A percentile compares a stretch with the other conserved stretches of the same genome.
Evolutionary conservation across 2,797 vertebrate genomes (phyloP).

Genomic region (Gorsachius magnificus): DNA sequence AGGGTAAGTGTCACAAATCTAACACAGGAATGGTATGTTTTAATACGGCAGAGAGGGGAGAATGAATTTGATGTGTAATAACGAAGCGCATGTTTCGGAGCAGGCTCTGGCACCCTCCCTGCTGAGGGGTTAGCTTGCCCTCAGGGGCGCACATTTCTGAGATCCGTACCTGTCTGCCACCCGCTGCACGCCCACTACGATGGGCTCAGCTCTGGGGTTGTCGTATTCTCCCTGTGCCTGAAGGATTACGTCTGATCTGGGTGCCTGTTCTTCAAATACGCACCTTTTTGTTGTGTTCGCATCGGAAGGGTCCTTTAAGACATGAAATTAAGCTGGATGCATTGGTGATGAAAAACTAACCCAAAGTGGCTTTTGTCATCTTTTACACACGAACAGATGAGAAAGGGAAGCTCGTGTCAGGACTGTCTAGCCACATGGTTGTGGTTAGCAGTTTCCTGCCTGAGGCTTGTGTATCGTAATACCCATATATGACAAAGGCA

Average conservation of each 20-base stretch:
- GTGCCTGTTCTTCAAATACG: not conserved
- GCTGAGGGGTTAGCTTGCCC: too few relatives aligned
- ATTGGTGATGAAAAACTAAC: not conserved
- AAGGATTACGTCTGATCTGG: not conserved
- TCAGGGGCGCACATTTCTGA: fast-evolving
- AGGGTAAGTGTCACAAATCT: constrained; percentile 81
- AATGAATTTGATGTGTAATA: fast-evolving
- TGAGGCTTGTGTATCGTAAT: not conserved
- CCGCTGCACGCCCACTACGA: too few relatives aligned
- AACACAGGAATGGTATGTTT: not conserved
- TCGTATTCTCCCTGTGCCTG: fast-evolving
- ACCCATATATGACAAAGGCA: not conserved
- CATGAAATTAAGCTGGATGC: not conserved
- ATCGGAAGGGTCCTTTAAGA: not conserved
- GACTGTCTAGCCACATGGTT: not conserved
- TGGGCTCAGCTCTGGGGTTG: not conserved
- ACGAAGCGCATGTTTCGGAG: fast-evolving
- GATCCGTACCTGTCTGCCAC: not conserved
- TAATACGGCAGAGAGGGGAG: not conserved
- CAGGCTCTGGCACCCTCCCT: not conserved
- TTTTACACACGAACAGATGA: not conserved
- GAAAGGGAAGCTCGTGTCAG: not conserved
- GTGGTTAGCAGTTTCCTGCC: not conserved
- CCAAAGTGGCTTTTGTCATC: not conserved
- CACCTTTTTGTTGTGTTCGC: not conserved